These are phyloP conservation scores for Elephantulus edwardii DNA, from an alignment of 2,113 vertebrate species.

Conservation along the genomic window DNA sequence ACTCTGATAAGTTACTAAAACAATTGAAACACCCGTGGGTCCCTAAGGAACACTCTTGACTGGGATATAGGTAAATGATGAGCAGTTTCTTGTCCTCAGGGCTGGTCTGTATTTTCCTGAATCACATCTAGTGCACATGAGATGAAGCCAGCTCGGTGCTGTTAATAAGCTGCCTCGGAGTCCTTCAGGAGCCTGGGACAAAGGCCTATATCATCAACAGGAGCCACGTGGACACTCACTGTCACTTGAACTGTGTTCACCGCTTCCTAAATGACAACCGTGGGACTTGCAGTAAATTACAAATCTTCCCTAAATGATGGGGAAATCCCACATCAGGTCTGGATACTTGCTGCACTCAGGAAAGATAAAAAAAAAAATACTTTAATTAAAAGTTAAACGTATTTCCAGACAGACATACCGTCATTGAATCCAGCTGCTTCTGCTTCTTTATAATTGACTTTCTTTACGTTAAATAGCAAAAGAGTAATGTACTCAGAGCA, in stretches of 20 bases:
- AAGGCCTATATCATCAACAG: no score
- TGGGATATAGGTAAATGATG: background rate
- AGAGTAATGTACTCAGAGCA: background rate
- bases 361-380: no score
- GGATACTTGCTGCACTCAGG: background rate
- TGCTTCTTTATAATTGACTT: background rate
- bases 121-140: background rate
- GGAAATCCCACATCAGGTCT: slow-evolving; percentile 32
- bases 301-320: background rate
- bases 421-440: background rate
- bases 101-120: background rate
- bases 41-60: background rate
- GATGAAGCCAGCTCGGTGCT: background rate
- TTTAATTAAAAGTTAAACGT: slow-evolving; percentile 61
- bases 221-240: no score
- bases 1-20: background rate
- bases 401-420: background rate
- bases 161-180: background rate
- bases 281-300: background rate
- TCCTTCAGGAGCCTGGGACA: background rate
- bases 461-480: slow-evolving; percentile 43
- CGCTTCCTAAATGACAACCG: slow-evolving; percentile 51
- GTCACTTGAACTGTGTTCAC: slow-evolving; percentile 33
- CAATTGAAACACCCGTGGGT: background rate
- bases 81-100: background rate